A percentile compares a stretch with the other conserved stretches of the same genome.
These are phyloP conservation scores for Cremastinae sp. DNA, from an alignment of 2,888 invertebrate species.

Conservation along the genomic window DNA sequence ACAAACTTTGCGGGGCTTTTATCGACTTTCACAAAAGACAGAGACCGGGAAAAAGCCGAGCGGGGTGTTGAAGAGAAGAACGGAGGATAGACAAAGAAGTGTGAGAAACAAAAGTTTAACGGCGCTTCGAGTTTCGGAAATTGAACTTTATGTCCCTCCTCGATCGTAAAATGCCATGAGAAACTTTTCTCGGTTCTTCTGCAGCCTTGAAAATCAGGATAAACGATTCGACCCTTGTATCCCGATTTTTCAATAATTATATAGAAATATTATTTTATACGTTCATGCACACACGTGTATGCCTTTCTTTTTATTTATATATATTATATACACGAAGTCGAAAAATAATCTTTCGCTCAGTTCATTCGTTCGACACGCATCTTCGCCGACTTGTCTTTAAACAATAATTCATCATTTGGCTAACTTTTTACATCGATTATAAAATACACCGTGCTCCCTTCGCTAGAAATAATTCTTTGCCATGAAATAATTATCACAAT, in stretches of 20 bases:
- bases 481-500: too few relatives aligned
- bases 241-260: constrained; percentile 34
- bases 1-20: constrained; percentile 47
- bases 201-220: neutral
- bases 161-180: constrained; percentile 35
- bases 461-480: too few relatives aligned
- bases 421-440: neutral
- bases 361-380: constrained; percentile 40
- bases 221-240: constrained; percentile 2
- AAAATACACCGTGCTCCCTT: too few relatives aligned
- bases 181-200: constrained; percentile 5
- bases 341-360: constrained; percentile 53
- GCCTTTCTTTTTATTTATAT: constrained; percentile 23
- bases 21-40: constrained; percentile 38
- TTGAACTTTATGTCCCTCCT: constrained; percentile 44
- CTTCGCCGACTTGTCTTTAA: constrained; percentile 14
- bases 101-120: constrained; percentile 12
- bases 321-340: constrained; percentile 45
- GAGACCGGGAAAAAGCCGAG: constrained; percentile 2
- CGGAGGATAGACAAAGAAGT: too few relatives aligned
- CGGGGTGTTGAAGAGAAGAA: too few relatives aligned
- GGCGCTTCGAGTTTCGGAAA: constrained; percentile 46
- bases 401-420: constrained; percentile 13
- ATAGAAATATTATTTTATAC: constrained; percentile 12
- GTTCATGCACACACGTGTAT: constrained; percentile 35